Base-by-base conservation (phyloP, 2,797 vertebrate species). In the Benthosema pterotum region DNA sequence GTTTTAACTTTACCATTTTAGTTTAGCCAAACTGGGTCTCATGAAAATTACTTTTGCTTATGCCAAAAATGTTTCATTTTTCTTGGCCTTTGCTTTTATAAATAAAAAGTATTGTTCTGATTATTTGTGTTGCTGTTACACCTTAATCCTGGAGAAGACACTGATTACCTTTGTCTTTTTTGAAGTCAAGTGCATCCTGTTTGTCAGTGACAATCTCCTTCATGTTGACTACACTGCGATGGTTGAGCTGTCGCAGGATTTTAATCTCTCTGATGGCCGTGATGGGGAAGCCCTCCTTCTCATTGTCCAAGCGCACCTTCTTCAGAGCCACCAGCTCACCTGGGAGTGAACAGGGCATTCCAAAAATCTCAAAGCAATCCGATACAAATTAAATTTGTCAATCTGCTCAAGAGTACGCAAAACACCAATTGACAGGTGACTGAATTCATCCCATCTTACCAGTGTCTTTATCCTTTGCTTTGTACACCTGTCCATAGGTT, bases 201-300 rank as follows among this genome's bases (percentile, higher is more conserved):
- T 99, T 99, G 91, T 99, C 97, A 0, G 97, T 99, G 83, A 99
- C 96, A 0, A 99, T 99, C 86, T 99, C 97, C 91, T 99, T 99
- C 97, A 99, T 99, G 91, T 99, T 99, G 78, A 99, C 97, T 5
- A 99, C 97, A 5, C 97, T 99, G 80, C 92, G 92, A 74, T 99
- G 97, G 83, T 99, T 99, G 74, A 99, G 93, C 82, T 99, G 97
- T 69, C 97, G 90, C 19, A 99, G 88, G 77, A 99, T 99, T 86
- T 99, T 99, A 85, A 99, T 99, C 88, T 99, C 97, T n/a, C 97
- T 90, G 75, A 99, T 99, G 82, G 97, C 97, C 0, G 97, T 99
- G 87, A 99, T 99, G 77, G 97, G 97, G 77, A 99, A 99, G 2
- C 97, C 97, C 67, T 99, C 97, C 77, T 99, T 99, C 75, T 99